Evolutionary conservation across 2,113 vertebrate genomes (phyloP).

Genomic region (Tragelaphus strepsiceros): DNA sequence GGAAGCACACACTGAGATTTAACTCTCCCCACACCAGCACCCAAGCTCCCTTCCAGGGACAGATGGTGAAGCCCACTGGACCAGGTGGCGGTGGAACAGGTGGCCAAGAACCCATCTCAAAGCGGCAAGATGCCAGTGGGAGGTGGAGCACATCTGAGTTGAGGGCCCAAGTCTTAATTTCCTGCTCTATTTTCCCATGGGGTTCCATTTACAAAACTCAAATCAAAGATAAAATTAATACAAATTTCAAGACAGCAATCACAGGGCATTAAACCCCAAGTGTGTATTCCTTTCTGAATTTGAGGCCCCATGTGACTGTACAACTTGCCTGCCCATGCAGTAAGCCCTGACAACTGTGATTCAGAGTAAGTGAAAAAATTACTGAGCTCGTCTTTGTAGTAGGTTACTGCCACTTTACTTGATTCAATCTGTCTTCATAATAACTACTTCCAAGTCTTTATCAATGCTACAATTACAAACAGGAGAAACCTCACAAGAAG

Average conservation of each 20-base stretch:
- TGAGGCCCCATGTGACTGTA: neutral
- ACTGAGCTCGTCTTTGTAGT: neutral
- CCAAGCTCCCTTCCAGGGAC: neutral
- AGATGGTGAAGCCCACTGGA: neutral
- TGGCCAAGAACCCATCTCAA: neutral
- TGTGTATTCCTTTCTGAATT: neutral
- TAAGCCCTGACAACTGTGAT: neutral
- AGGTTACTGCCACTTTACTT: neutral
- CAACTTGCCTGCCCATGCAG: neutral
- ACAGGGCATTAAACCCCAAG: neutral
- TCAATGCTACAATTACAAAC: neutral
- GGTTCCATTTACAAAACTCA: neutral
- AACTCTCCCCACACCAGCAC: neutral
- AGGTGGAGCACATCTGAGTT: neutral
- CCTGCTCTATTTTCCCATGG: rapidly evolving
- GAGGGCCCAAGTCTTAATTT: neutral
- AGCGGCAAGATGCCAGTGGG: neutral
- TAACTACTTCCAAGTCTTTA: neutral
- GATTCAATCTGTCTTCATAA: neutral
- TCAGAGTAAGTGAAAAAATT: neutral
- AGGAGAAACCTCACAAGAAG: neutral
- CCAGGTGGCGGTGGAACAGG: neutral
- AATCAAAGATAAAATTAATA: neutral
- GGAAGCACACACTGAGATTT: neutral
- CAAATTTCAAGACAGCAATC: neutral